Evolutionary conservation across 2,888 invertebrate genomes (phyloP).

Genomic region (Fragum whitleyi): DNA sequence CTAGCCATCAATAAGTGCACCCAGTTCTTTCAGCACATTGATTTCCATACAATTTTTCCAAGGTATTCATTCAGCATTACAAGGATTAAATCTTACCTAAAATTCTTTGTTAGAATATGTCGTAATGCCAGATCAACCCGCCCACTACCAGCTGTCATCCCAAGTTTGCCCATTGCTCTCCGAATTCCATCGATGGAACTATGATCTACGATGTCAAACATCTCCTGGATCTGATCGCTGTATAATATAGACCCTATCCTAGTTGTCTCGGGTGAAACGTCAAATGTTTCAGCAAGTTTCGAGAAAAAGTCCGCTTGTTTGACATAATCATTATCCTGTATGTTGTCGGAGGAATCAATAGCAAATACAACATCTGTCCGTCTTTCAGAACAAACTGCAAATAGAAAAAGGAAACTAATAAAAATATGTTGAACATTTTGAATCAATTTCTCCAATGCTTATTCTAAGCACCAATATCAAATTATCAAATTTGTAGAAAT

Average conservation of each 20-base stretch:
- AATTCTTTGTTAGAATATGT: constrained; percentile 74
- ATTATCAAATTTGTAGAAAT: no score
- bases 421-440: not conserved
- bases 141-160: constrained; percentile 69
- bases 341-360: constrained; percentile 76
- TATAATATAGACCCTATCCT: constrained; percentile 78
- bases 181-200: constrained; percentile 65
- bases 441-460: not conserved
- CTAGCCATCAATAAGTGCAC: no score
- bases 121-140: constrained; percentile 67
- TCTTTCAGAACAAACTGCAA: constrained; percentile 72
- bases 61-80: no score
- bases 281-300: constrained; percentile 72
- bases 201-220: constrained; percentile 70
- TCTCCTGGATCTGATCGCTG: constrained; percentile 73
- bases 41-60: no score
- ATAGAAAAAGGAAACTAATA: not conserved
- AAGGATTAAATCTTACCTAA: constrained; percentile 55
- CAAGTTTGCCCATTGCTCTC: constrained; percentile 66
- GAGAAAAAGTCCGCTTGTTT: constrained; percentile 77
- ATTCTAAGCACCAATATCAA: no score
- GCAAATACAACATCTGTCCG: constrained; percentile 76
- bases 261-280: constrained; percentile 69
- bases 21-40: no score
- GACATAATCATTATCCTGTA: constrained; percentile 73